Base-by-base conservation (phyloP, 2,888 invertebrate genomes). In the Chrysotoxum bicinctum region DNA sequence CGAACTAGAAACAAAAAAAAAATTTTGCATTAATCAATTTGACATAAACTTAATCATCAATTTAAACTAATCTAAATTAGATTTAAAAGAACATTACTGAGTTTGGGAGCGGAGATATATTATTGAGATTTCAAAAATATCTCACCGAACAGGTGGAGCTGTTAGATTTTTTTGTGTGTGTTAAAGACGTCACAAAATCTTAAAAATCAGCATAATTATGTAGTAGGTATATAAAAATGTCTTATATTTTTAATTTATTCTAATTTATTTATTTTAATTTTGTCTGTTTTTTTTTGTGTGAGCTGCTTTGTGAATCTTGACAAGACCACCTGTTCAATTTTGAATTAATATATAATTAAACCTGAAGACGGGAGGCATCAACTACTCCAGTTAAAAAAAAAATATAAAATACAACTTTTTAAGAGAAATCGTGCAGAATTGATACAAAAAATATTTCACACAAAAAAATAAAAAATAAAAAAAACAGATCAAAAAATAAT, bases 21-120 rank as follows among this genome's bases (percentile, higher is more conserved):
- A 64, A 64, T 43, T 83, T 45, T 78, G 74, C 64, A 74, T 78
- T 74, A 62, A 83, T 83, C 69, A 74, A 74, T 70, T 74, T 70
- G 56, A 26, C 64, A 83, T 78, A 74, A 83, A 78, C 64, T 78
- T 74, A 78, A 73, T 77, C 72, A 77, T 77, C 30, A 75, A 37
- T 64, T 54, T 69, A 70, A 56, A 81, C 21, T 45, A 40, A 54
- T 30, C 37, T 30, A 35, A 60, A 74, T 54, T 12, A 40, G 19
- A 35, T 66, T 66, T 58, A 35, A 21, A 21, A 58, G 35, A 58
- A 35, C 35, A 30, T 52, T 40, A 35, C n/a, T 16, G 16, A 43
- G 2, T 16, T 16, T 16, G 16, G 16, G n/a, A 16, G 43, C 6
- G 43, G 0, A 5, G 43, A 8, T 16, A 4, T 45, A 10, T 45